Evolutionary conservation across 2,888 invertebrate genomes (phyloP).

Genomic region (Cremastobaeus sp.): DNA sequence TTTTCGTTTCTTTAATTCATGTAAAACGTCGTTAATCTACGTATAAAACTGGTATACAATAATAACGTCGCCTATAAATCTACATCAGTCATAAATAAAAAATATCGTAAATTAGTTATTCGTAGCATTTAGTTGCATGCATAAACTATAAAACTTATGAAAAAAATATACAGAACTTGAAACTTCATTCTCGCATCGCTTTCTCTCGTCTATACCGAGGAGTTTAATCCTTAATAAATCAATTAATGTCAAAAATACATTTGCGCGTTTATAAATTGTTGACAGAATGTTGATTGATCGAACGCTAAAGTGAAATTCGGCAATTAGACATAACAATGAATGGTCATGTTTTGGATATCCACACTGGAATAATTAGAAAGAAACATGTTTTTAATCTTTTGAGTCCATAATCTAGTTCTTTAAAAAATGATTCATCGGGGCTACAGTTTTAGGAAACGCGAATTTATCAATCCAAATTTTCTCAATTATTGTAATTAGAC

Average conservation of each 20-base stretch:
- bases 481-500: no score
- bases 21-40: constrained; percentile 43
- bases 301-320: no score
- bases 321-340: no score
- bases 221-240: background rate
- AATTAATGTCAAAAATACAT: background rate
- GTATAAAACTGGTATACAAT: constrained; percentile 46
- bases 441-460: no score
- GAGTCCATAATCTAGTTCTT: no score
- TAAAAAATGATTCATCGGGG: no score
- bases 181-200: constrained; percentile 20
- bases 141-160: constrained; percentile 22
- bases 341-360: no score
- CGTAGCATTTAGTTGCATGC: constrained; percentile 19
- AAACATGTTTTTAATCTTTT: no score
- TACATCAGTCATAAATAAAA: constrained; percentile 8
- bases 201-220: background rate
- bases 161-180: constrained; percentile 15
- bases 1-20: constrained; percentile 30
- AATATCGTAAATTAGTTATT: constrained; percentile 7
- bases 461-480: no score
- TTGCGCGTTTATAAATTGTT: background rate
- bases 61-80: constrained; percentile 19
- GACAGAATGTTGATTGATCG: background rate
- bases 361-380: no score